These are phyloP conservation scores for Acleris laterana DNA, from an alignment of 2,888 invertebrate genomes.

Conservation along the genomic window DNA sequence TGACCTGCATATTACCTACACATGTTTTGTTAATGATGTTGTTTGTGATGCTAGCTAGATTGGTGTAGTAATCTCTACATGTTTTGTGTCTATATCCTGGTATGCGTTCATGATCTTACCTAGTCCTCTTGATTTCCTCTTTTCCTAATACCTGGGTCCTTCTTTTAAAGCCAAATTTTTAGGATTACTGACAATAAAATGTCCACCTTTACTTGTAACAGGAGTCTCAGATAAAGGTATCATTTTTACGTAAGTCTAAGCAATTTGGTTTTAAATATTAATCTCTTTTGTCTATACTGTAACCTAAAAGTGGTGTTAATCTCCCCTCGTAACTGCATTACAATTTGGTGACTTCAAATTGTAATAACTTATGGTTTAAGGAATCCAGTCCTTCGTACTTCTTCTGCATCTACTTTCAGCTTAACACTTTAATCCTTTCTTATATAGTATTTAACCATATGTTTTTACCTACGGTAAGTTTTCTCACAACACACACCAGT, in stretches of 20 bases:
- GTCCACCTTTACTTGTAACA: slow-evolving; percentile 69
- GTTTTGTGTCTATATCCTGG: slow-evolving; percentile 46
- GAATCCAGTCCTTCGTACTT: slow-evolving; percentile 81
- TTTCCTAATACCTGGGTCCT: slow-evolving; percentile 46
- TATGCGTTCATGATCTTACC: slow-evolving; percentile 40
- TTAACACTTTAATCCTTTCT: slow-evolving; percentile 51
- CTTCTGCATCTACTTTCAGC: slow-evolving; percentile 60
- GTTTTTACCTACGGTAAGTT: slow-evolving; percentile 32
- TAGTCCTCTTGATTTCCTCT: slow-evolving; percentile 49
- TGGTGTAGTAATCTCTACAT: slow-evolving; percentile 47
- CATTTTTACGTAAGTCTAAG: slow-evolving; percentile 55
- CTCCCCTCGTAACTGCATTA: slow-evolving; percentile 86
- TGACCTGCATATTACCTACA: no score
- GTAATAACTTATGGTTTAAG: slow-evolving; percentile 84
- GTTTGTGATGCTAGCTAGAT: slow-evolving; percentile 51
- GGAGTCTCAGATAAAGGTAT: slow-evolving; percentile 67
- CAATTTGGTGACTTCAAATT: slow-evolving; percentile 84
- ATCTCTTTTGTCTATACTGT: slow-evolving; percentile 47
- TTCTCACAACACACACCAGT: slow-evolving; percentile 21
- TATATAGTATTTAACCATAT: slow-evolving; percentile 47
- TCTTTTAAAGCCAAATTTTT: slow-evolving; percentile 56
- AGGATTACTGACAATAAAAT: slow-evolving; percentile 48
- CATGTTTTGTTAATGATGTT: slow-evolving; percentile 42
- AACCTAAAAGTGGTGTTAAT: slow-evolving; percentile 75
- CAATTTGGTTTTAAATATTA: slow-evolving; percentile 57